Base-by-base conservation (phyloP, 2,797 vertebrate species). In the Ptychobarbus kaznakovi region DNA sequence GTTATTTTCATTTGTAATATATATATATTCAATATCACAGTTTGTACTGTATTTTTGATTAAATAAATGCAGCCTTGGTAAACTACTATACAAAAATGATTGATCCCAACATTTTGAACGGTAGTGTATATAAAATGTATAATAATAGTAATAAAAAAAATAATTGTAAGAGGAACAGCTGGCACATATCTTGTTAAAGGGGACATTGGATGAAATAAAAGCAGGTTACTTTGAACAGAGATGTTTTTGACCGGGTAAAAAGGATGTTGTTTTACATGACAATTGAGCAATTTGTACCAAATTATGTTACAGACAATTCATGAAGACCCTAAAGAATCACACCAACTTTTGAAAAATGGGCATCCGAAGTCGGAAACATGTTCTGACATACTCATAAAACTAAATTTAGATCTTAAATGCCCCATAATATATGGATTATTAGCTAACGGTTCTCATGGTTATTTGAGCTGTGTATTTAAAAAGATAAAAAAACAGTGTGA, bases 391-490 rank as follows among this genome's bases (percentile, higher is more conserved):
- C 40, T 82, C n/a, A 70, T 13, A 63, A 72, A 68, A 86, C 20
- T 2, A 53, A 25, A 42, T 49, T 11, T 28, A 9, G 1, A 18
- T 13, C 4, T 40, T 40, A 49, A 16, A 73, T 61, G 73, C 22
- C 44, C 51, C 65, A 68, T 73, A 76, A 76, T 86, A 32, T 15
- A 58, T 80, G 22, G 1, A 46, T 51, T 44, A 56, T 35, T 44
- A 20, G 3, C 53, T 42, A 66, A 49, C 9, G 15, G 38, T 56
- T 25, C 74, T 76, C n/a, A 79, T 44, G 63, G 32, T 75, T 13
- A 22, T 51, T 75, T 75, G 63, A 81, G 38, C 22, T 83, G 22
- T 53, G 22, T 58, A 75, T 58, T 85, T 66, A 78, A 73, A 15
- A 32, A 2, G 2, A 0, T 32, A 32, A 85, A 68, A 85, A 88